phyloP scores from a whole-genome alignment of 2,113 vertebrate species.

The Eulemur rufifrons region DNA sequence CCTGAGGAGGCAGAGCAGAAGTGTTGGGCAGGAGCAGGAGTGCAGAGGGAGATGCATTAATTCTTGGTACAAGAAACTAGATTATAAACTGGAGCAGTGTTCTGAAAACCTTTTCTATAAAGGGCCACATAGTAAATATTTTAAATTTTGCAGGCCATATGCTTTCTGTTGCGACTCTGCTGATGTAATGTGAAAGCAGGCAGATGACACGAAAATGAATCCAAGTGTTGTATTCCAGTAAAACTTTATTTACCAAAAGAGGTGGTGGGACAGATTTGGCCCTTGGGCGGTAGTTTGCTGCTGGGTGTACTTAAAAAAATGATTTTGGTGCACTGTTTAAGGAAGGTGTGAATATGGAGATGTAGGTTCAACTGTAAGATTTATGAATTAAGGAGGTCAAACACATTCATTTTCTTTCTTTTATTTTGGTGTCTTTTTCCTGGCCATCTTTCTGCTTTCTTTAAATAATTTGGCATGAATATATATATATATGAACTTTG shows the following conservation, averaged over 20 bases:
- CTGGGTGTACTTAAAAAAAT: background rate
- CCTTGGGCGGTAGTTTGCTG: background rate
- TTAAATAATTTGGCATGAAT: background rate
- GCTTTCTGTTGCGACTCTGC: background rate
- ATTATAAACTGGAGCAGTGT: background rate
- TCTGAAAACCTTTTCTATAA: background rate
- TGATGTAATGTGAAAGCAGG: background rate
- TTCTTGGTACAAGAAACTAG: background rate
- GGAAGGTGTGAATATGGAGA: background rate
- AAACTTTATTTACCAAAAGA: background rate
- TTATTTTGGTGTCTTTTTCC: background rate
- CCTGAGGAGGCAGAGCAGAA: background rate
- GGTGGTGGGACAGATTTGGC: background rate
- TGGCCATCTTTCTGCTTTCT: background rate
- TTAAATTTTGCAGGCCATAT: background rate
- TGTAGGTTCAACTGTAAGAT: background rate
- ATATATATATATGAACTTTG: background rate
- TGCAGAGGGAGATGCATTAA: background rate
- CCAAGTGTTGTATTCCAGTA: background rate
- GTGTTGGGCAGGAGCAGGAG: background rate
- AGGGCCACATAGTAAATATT: background rate
- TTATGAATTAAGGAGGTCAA: background rate
- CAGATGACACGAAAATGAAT: background rate
- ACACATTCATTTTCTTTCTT: background rate
- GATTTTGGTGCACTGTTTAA: background rate